Conservation (phyloP, 2,113 vertebrate genomes). For the Romanogobio albipinnatus region DNA sequence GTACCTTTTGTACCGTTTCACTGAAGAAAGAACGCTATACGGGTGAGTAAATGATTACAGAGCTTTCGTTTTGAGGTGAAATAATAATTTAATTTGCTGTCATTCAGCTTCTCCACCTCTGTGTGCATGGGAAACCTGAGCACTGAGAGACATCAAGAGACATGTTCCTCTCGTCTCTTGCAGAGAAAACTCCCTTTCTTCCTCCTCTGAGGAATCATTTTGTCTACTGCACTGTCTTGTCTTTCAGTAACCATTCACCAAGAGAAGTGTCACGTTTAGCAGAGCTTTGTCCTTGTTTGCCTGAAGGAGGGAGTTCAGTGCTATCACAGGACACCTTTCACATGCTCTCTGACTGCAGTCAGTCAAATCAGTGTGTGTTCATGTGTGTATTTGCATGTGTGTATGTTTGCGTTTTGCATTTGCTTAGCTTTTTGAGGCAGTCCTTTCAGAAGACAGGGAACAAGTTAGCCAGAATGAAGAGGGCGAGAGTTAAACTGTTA, state of each 20-base stretch:
- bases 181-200: slow-evolving; percentile 18
- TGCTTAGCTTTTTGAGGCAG: neutral
- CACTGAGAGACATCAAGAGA: slow-evolving; percentile 55
- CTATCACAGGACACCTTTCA: slow-evolving; percentile 69
- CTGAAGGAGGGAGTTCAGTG: slow-evolving; percentile 71
- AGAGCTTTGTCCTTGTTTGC: slow-evolving; percentile 51
- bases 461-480: neutral
- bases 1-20: neutral
- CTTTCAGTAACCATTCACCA: slow-evolving; percentile 27
- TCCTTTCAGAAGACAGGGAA: neutral
- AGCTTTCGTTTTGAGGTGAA: slow-evolving; percentile 2
- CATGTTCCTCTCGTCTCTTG: slow-evolving; percentile 29
- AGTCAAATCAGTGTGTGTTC: slow-evolving; percentile 24
- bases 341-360: slow-evolving; percentile 15
- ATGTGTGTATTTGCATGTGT: slow-evolving; percentile 4
- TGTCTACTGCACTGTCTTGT: slow-evolving; percentile 7
- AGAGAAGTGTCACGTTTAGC: slow-evolving; percentile 21
- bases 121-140: slow-evolving; percentile 52
- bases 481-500: neutral
- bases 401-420: slow-evolving; percentile 7
- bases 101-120: slow-evolving; percentile 35
- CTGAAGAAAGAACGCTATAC: neutral
- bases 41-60: slow-evolving; percentile 14
- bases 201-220: neutral
- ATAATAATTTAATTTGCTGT: slow-evolving; percentile 57